Percentiles rank a stretch among this genome's conserved stretches.
These are phyloP conservation scores for Argyra leucocephala DNA, from an alignment of 2,888 invertebrate genomes.

Conservation along the genomic window DNA sequence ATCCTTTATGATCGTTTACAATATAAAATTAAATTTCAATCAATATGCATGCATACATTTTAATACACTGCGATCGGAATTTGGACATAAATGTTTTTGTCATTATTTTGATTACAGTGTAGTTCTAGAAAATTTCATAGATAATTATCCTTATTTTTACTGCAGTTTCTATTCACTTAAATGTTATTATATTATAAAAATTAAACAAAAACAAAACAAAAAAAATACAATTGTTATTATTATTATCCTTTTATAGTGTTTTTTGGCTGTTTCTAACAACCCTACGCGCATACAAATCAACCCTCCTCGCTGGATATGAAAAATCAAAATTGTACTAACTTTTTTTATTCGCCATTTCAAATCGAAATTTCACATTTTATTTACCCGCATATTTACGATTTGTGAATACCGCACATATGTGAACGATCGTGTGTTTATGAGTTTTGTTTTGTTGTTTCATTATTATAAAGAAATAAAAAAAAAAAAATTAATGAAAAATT, in stretches of 20 bases:
- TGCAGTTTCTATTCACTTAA: too few species aligned
- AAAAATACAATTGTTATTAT: background rate
- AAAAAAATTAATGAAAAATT: background rate
- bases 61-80: background rate
- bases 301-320: background rate
- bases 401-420: background rate
- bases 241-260: background rate
- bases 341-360: background rate
- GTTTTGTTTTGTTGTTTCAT: background rate
- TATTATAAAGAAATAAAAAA: background rate
- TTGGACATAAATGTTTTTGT: background rate
- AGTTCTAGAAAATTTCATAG: background rate
- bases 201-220: background rate
- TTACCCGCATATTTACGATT: slow-evolving; percentile 6
- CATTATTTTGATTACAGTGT: background rate
- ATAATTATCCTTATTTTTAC: background rate
- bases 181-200: too few species aligned
- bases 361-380: background rate
- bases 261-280: background rate
- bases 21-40: background rate
- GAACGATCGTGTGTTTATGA: background rate
- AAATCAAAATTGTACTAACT: too few species aligned
- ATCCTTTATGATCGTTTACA: background rate
- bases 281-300: background rate
- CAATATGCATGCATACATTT: background rate